Evolutionary conservation across 53 echinoderm and acorn worm genomes (phyloP).

Genomic region (Hippasteria phrygiana): DNA sequence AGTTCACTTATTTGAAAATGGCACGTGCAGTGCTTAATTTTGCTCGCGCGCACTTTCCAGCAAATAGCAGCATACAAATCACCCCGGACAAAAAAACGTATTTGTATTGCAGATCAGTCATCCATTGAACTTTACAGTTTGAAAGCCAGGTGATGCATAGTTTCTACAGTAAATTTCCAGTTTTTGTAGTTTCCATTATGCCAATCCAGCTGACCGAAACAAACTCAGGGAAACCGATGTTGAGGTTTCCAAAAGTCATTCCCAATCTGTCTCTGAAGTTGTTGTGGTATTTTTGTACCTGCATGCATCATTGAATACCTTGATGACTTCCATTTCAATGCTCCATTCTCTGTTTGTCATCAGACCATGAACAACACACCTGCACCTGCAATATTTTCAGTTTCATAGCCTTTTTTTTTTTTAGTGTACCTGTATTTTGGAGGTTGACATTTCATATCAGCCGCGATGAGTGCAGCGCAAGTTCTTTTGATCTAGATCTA

Average conservation of each 20-base stretch:
- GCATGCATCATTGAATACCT: background rate
- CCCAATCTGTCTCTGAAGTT: background rate
- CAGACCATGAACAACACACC: too few relatives aligned
- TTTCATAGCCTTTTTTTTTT: background rate
- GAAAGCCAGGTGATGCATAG: conserved; percentile 10
- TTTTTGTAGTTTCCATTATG: conserved; percentile 15
- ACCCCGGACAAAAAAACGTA: too few relatives aligned
- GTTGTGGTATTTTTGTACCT: background rate
- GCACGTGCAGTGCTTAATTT: too few relatives aligned
- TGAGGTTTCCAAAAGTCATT: background rate
- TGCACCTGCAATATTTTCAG: background rate
- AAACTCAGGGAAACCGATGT: background rate
- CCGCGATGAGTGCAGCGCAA: too few relatives aligned
- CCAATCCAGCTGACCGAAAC: background rate
- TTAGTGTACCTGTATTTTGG: too few relatives aligned
- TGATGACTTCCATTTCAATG: background rate
- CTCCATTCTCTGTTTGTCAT: background rate
- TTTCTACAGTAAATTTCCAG: conserved; percentile 2
- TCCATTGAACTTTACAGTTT: conserved; percentile 19
- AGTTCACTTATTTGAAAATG: too few relatives aligned
- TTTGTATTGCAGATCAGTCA: background rate
- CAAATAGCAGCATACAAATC: too few relatives aligned
- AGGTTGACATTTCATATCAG: too few relatives aligned
- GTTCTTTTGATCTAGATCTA: too few relatives aligned
- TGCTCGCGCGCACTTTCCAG: too few relatives aligned